These are phyloP conservation scores for Cordylochernes scorpioides DNA, from an alignment of 2,888 invertebrate genomes.

Conservation along the genomic window DNA sequence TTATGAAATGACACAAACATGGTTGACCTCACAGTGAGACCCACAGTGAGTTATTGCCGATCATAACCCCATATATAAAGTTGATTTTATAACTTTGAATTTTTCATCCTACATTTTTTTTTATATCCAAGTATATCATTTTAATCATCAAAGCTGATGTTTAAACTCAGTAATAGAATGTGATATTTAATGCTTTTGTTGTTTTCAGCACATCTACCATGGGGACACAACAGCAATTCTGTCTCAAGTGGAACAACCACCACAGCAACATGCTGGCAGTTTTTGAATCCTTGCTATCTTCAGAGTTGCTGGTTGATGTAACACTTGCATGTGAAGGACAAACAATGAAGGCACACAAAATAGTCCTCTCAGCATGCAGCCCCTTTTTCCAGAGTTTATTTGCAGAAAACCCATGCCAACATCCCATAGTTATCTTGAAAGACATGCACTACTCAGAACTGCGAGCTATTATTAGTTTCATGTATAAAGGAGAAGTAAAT, in stretches of 20 bases:
- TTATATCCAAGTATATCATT: no score
- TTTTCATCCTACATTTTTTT: no score
- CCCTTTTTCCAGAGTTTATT: slow-evolving; percentile 72
- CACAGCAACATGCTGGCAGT: slow-evolving; percentile 61
- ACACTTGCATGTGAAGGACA: slow-evolving; percentile 71
- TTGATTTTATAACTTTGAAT: no score
- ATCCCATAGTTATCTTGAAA: slow-evolving; percentile 71
- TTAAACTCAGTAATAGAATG: no score
- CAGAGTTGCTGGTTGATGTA: slow-evolving; percentile 67
- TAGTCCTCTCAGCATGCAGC: slow-evolving; percentile 72
- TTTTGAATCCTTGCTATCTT: slow-evolving; percentile 63
- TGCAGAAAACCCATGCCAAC: slow-evolving; percentile 71
- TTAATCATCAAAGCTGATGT: no score
- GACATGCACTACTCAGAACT: slow-evolving; percentile 69
- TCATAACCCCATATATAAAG: no score
- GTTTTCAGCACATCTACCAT: slow-evolving; percentile 1
- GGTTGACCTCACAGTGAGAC: no score
- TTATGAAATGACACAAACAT: no score
- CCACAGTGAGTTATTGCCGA: no score
- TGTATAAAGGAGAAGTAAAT: slow-evolving; percentile 84
- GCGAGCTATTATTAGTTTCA: slow-evolving; percentile 70
- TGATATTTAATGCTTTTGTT: no score
- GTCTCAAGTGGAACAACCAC: slow-evolving; percentile 75
- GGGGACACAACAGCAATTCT: slow-evolving; percentile 41
- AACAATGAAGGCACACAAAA: slow-evolving; percentile 69